These are phyloP conservation scores for Petroica traversi DNA, from an alignment of 2,113 vertebrate species.

Conservation along the genomic window DNA sequence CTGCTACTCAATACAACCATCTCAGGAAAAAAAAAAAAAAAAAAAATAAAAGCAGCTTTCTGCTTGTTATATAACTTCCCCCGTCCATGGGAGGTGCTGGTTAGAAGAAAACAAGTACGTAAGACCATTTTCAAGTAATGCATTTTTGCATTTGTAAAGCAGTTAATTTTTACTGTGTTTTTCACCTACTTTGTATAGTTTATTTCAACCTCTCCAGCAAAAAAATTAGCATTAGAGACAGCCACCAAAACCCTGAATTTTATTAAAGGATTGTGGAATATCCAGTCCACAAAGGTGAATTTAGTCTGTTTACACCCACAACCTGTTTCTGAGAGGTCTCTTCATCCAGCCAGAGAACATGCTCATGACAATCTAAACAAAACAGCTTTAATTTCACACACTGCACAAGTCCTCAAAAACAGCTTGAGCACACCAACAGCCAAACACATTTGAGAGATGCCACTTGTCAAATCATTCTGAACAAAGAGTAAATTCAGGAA, in stretches of 20 bases:
- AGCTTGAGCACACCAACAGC: constrained; percentile 36
- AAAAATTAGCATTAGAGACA: neutral
- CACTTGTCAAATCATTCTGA: constrained; percentile 34
- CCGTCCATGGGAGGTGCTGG: neutral
- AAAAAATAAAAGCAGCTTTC: neutral
- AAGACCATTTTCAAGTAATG: neutral
- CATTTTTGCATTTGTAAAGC: neutral
- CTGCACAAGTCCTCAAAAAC: neutral
- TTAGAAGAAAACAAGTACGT: neutral
- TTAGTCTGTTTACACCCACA: neutral
- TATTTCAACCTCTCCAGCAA: neutral
- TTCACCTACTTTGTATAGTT: neutral
- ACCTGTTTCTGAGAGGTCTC: neutral
- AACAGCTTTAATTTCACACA: constrained; percentile 11
- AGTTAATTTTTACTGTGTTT: neutral
- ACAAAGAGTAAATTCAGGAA: constrained; percentile 39
- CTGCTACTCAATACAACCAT: neutral
- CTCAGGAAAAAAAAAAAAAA: neutral
- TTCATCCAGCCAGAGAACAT: neutral
- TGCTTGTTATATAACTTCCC: neutral
- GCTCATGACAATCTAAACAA: neutral
- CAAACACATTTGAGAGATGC: constrained; percentile 17
- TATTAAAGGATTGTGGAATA: neutral
- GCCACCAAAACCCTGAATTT: neutral
- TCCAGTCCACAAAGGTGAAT: neutral